Conservation (phyloP, 92 coral and sea anemone genomes). For the Epizoanthus rinbou region DNA sequence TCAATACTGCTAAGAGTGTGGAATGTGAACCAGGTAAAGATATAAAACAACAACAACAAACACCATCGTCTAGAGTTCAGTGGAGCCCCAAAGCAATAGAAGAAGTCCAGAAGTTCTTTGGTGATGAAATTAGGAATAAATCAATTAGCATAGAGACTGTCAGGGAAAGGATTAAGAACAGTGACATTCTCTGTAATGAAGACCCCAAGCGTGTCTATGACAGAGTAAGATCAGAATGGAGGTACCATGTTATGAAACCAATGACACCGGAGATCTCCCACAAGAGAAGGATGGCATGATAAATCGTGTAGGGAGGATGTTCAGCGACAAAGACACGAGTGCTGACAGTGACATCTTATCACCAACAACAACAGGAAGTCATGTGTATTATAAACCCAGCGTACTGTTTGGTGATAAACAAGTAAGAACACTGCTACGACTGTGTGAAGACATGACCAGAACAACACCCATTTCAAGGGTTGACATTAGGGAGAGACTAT, state of each 20-base stretch:
- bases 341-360: too few relatives aligned
- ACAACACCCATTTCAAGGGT: conserved; percentile 15
- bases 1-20: too few relatives aligned
- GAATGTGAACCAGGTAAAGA: too few relatives aligned
- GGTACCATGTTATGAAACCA: conserved; percentile 12
- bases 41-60: too few relatives aligned
- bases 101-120: background rate
- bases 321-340: too few relatives aligned
- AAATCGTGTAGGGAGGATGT: conserved; percentile 26
- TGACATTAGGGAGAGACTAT: conserved; percentile 8
- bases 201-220: conserved; percentile 36
- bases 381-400: background rate
- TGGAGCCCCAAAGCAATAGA: too few relatives aligned
- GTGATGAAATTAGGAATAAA: conserved; percentile 21
- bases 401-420: conserved; percentile 9
- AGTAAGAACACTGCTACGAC: conserved; percentile 7
- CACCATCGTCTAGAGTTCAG: too few relatives aligned
- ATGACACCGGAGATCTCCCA: conserved; percentile 26
- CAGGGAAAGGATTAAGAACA: conserved; percentile 11
- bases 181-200: conserved; percentile 27
- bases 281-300: conserved; percentile 23
- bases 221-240: conserved; percentile 38
- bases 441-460: conserved; percentile 22
- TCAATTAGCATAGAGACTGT: conserved; percentile 32
- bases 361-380: conserved; percentile 14